Percentiles rank a stretch among this genome's conserved stretches.
These are phyloP conservation scores for Denticeps clupeoides DNA, from an alignment of 2,797 vertebrate species.

Conservation along the genomic window DNA sequence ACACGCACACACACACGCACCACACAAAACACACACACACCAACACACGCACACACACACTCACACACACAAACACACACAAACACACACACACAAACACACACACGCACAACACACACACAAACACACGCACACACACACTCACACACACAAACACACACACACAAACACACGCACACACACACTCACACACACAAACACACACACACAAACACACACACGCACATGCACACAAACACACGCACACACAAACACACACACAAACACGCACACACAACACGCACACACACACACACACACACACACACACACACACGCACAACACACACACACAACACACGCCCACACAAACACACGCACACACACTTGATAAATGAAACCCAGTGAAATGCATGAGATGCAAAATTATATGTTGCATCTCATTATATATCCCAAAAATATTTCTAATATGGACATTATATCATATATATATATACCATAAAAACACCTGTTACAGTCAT, in stretches of 20 bases:
- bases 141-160: neutral
- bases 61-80: conserved; percentile 5
- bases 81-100: neutral
- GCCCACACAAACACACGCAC: neutral
- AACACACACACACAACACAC: neutral
- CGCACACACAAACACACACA: neutral
- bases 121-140: neutral
- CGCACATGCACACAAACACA: too few species aligned
- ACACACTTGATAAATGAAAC: too few species aligned
- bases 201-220: neutral
- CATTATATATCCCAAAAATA: too few species aligned
- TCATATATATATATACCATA: too few species aligned
- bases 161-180: conserved; percentile 1
- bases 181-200: neutral
- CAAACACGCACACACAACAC: neutral
- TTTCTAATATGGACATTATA: too few species aligned
- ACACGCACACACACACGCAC: neutral
- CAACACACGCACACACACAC: neutral
- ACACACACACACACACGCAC: neutral
- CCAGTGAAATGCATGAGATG: too few species aligned
- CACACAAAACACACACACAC: conserved; percentile 2
- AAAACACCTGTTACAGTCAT: too few species aligned
- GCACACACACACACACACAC: neutral
- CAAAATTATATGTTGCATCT: too few species aligned
- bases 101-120: neutral